Evolutionary conservation across 2,113 vertebrate species (phyloP).

Genomic region (Corydoras maculifer): DNA sequence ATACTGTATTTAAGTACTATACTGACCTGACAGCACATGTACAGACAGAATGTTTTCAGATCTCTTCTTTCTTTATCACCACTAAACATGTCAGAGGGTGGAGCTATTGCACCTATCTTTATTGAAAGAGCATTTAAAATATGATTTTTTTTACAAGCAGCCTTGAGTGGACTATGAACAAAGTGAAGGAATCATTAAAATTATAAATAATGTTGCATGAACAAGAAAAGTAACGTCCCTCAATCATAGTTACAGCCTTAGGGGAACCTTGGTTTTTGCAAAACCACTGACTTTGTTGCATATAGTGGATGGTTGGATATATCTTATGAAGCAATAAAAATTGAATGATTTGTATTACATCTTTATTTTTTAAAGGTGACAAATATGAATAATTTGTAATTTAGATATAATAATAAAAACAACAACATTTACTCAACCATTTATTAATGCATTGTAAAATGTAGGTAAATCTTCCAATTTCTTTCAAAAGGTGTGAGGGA

Average conservation of each 20-base stretch:
- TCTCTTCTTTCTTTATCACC: conserved; percentile 39
- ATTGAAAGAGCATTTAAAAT: conserved; percentile 51
- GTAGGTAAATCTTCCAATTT: no score
- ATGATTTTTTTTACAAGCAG: conserved; percentile 48
- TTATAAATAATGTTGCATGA: conserved; percentile 50
- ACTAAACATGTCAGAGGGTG: conserved; percentile 46
- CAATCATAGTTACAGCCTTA: conserved; percentile 35
- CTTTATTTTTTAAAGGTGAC: no score
- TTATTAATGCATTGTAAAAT: no score
- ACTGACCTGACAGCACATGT: conserved; percentile 25
- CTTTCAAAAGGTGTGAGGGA: no score
- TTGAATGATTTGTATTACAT: no score
- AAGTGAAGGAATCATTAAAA: conserved; percentile 43
- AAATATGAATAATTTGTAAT: no score
- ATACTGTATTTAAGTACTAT: conserved; percentile 34
- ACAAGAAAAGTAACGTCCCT: conserved; percentile 36
- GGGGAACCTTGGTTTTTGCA: conserved; percentile 16
- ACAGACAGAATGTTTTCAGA: conserved; percentile 20
- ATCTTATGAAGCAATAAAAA: conserved; percentile 16
- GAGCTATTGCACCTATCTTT: conserved; percentile 47
- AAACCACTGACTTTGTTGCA: conserved; percentile 20
- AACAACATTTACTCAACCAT: no score
- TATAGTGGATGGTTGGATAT: conserved; percentile 7
- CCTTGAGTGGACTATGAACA: conserved; percentile 37
- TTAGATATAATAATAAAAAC: no score